phyloP scores from a whole-genome alignment of 2,797 vertebrate genomes.

The Acanthurus tractus region DNA sequence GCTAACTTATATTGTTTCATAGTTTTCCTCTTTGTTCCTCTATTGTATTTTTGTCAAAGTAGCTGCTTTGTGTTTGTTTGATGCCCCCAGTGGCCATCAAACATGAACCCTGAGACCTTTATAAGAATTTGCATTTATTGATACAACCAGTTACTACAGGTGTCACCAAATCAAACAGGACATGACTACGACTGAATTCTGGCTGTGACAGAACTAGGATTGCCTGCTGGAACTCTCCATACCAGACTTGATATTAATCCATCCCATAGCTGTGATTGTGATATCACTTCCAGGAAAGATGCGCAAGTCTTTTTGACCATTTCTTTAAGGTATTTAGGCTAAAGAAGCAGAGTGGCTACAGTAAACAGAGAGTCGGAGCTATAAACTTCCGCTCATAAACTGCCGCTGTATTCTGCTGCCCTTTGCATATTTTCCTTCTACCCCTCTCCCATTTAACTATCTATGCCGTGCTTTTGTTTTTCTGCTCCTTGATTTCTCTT shows the following conservation, averaged over 20 bases:
- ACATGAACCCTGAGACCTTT: too few species aligned
- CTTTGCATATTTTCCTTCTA: constrained; percentile 4
- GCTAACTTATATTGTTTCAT: too few species aligned
- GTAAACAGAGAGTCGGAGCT: constrained; percentile 4
- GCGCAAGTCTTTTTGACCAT: not conserved
- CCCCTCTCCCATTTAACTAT: constrained; percentile 9
- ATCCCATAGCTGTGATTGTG: not conserved
- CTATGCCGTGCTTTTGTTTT: constrained; percentile 40
- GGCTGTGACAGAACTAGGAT: not conserved
- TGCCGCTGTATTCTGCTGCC: not conserved
- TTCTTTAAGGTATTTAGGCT: not conserved
- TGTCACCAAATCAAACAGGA: not conserved
- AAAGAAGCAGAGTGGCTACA: not conserved
- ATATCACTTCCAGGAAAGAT: not conserved
- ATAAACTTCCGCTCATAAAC: constrained; percentile 8
- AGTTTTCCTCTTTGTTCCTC: too few species aligned
- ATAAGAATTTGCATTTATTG: not conserved
- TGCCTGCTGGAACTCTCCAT: too few species aligned
- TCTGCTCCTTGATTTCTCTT: constrained; percentile 42
- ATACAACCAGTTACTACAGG: not conserved
- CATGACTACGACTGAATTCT: not conserved
- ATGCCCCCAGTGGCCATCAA: too few species aligned
- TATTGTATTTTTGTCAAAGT: not conserved
- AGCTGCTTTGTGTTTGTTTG: not conserved
- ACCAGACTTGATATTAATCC: too few species aligned